phyloP scores from a whole-genome alignment of 2,888 invertebrate genomes.

The Mimas tiliae region DNA sequence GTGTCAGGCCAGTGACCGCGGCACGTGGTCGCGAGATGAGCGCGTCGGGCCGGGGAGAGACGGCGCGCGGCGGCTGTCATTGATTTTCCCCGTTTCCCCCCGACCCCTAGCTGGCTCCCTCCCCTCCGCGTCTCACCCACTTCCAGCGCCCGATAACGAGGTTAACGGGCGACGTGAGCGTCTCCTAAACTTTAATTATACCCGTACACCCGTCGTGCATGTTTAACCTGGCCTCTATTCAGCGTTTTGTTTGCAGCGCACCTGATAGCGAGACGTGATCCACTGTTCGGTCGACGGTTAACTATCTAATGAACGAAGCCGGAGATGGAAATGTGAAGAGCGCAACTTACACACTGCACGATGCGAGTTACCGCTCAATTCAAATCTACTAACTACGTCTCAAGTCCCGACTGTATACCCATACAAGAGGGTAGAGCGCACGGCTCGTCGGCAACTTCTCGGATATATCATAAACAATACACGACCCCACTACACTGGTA shows the following conservation, averaged over 20 bases:
- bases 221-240: slow-evolving; percentile 82
- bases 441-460: slow-evolving; percentile 36
- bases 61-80: slow-evolving; percentile 84
- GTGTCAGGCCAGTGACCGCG: slow-evolving; percentile 80
- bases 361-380: slow-evolving; percentile 45
- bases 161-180: slow-evolving; percentile 85
- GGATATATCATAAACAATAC: slow-evolving; percentile 47
- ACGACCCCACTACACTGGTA: slow-evolving; percentile 34
- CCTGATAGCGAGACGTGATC: slow-evolving; percentile 78
- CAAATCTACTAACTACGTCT: slow-evolving; percentile 62
- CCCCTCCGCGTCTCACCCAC: slow-evolving; percentile 83
- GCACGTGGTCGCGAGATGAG: slow-evolving; percentile 83
- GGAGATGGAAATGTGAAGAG: slow-evolving; percentile 61
- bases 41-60: slow-evolving; percentile 81
- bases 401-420: slow-evolving; percentile 39
- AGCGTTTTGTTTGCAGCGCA: slow-evolving; percentile 79
- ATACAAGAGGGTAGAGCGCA: slow-evolving; percentile 29
- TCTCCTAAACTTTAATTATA: slow-evolving; percentile 85
- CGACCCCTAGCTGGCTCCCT: slow-evolving; percentile 66
- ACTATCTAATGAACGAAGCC: slow-evolving; percentile 69
- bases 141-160: slow-evolving; percentile 85
- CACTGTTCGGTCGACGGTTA: slow-evolving; percentile 64
- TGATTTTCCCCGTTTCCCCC: slow-evolving; percentile 82
- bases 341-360: slow-evolving; percentile 37
- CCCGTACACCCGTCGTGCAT: slow-evolving; percentile 83